Evolutionary conservation across 92 coral and sea anemone species (phyloP), one percentile per base, ranked within the genome.

Genomic region (Isaurus tuberculatus): DNA sequence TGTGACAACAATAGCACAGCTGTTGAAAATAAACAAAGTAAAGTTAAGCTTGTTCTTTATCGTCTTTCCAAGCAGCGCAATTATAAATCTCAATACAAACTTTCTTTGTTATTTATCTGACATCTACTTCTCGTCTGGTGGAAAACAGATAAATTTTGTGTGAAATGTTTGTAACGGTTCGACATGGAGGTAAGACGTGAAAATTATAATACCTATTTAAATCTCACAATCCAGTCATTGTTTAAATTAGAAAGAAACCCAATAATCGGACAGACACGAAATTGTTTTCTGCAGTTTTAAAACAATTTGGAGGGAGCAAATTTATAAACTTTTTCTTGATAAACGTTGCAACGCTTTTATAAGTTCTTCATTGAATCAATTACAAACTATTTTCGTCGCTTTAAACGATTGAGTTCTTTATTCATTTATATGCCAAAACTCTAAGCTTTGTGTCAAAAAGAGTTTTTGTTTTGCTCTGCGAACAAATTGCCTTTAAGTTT

Each of bases 121-220:
- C 42, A 23, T 26, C 14, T 61, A 22, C 17, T 23, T 4, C 6
- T n/a, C 25, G 1, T 23, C 31, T 19, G 43, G 14, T 31, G 20
- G n/a, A 58, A 34, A 57, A 33, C 55, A 22, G 33, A 58, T 33
- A 57, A 25, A 8, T 31, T 8, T 17, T 25, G 40, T 20, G 36
- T 11, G 82, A 26, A 34, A 49, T 94, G 98, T 94, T 94, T 81
- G 87, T 94, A 32, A 94, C 94, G 17, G 98, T 94, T 10, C 83
- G 89, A 2, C 92, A 90, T 81, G 98, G 94, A 92, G 98, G 98
- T 94, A 69, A 72, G 98, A 11, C 8, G 4, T 9, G 13, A 9
- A 27, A 30, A 22, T 67, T 8, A 34, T 26, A 4, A 33, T 19
- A 53, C 67, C 48, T 68, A 15, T 25, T 81, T 57, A 40, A 40